Conservation (phyloP, 1,140 invertebrate species). For the Lepidurus packardi region DNA sequence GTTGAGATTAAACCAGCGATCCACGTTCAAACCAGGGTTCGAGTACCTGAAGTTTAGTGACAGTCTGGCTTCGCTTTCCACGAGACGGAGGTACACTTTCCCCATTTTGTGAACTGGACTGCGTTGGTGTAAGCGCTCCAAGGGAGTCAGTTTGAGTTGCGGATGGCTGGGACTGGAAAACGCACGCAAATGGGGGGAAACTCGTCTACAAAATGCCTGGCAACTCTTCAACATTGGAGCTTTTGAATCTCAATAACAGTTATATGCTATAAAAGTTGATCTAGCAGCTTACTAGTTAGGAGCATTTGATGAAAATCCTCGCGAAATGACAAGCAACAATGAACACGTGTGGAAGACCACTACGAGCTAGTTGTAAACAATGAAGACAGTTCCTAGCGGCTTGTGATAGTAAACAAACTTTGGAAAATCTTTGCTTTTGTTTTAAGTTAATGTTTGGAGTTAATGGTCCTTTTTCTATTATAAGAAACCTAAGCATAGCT, state of each 20-base stretch:
- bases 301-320: too few relatives aligned
- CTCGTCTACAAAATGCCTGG: not conserved
- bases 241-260: too few relatives aligned
- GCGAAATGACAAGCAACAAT: too few relatives aligned
- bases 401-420: not conserved
- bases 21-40: conserved; percentile 45
- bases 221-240: not conserved
- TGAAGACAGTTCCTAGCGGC: not conserved
- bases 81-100: not conserved
- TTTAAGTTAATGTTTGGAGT: too few relatives aligned
- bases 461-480: too few relatives aligned
- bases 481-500: too few relatives aligned
- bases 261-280: too few relatives aligned
- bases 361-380: not conserved
- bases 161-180: not conserved
- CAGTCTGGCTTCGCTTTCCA: conserved; percentile 43
- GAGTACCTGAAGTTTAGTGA: conserved; percentile 50
- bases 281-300: too few relatives aligned
- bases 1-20: conserved; percentile 62
- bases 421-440: too few relatives aligned
- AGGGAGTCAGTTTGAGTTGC: not conserved
- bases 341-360: not conserved
- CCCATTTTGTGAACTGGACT: not conserved
- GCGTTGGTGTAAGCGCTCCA: not conserved
- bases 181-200: not conserved